phyloP scores from a whole-genome alignment of 2,113 vertebrate genomes.

The Hemiscyllium ocellatum region DNA sequence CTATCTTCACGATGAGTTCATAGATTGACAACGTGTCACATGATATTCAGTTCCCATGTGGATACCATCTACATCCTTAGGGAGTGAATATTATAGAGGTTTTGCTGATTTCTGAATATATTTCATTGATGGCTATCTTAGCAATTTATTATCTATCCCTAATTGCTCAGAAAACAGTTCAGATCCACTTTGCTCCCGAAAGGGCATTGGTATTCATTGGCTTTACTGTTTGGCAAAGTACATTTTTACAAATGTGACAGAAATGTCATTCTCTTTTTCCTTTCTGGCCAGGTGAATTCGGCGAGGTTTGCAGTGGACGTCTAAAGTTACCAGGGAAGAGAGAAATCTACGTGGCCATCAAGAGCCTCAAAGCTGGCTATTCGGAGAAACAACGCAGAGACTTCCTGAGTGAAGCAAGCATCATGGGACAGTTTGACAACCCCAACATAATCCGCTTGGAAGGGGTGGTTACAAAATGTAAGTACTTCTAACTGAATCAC shows the following conservation, averaged over 20 bases:
- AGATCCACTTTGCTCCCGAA: too few species aligned
- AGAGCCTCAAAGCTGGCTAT: slow-evolving; percentile 31
- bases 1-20: neutral
- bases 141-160: too few species aligned
- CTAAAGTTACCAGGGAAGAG: slow-evolving; percentile 25
- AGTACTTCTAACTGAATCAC: neutral
- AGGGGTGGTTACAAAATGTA: slow-evolving; percentile 37
- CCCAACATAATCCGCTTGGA: slow-evolving; percentile 36
- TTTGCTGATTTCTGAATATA: neutral
- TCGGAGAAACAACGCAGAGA: slow-evolving; percentile 34
- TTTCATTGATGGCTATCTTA: too few species aligned
- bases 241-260: neutral
- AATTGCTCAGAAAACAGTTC: too few species aligned
- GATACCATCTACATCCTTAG: neutral
- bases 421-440: slow-evolving; percentile 37
- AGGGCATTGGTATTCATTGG: too few species aligned
- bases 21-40: neutral
- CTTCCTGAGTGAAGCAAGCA: slow-evolving; percentile 33
- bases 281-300: slow-evolving; percentile 19
- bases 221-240: neutral
- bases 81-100: neutral
- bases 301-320: slow-evolving; percentile 30
- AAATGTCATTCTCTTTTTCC: neutral
- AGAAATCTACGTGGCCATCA: slow-evolving; percentile 35
- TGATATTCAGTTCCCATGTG: neutral